These are phyloP conservation scores for Sula dactylatra DNA, from an alignment of 2,113 vertebrate genomes.

Conservation along the genomic window DNA sequence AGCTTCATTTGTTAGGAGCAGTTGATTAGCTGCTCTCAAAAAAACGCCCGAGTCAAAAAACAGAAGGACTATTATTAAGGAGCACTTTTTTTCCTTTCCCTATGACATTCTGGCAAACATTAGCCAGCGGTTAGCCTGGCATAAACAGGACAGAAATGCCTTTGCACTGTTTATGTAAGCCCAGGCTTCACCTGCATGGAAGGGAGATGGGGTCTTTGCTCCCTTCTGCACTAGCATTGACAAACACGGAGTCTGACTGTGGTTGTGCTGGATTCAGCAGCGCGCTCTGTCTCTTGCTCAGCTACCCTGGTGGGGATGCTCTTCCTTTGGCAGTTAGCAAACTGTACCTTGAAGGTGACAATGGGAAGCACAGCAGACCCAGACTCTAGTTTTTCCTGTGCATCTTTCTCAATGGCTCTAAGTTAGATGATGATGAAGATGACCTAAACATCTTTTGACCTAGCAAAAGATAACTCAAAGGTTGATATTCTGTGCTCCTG, in stretches of 20 bases:
- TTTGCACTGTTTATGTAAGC: neutral
- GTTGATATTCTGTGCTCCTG: neutral
- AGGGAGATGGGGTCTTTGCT: neutral
- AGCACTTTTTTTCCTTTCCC: neutral
- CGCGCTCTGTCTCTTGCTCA: neutral
- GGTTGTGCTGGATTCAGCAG: neutral
- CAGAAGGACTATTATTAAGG: neutral
- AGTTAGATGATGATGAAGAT: neutral
- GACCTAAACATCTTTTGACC: neutral
- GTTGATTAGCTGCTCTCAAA: slow-evolving; percentile 5
- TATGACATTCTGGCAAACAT: neutral
- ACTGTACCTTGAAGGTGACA: neutral
- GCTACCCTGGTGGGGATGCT: neutral
- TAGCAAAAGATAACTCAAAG: neutral
- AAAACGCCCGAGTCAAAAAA: neutral
- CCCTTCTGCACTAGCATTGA: neutral
- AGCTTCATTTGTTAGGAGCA: neutral
- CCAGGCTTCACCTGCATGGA: neutral
- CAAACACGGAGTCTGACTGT: rapidly evolving
- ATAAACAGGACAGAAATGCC: neutral
- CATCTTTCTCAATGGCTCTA: neutral
- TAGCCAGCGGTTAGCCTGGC: neutral
- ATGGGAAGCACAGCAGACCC: neutral
- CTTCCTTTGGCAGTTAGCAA: neutral
- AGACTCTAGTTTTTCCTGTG: neutral